phyloP scores from a whole-genome alignment of 2,113 vertebrate genomes.

The Chlamydotis undulata region DNA sequence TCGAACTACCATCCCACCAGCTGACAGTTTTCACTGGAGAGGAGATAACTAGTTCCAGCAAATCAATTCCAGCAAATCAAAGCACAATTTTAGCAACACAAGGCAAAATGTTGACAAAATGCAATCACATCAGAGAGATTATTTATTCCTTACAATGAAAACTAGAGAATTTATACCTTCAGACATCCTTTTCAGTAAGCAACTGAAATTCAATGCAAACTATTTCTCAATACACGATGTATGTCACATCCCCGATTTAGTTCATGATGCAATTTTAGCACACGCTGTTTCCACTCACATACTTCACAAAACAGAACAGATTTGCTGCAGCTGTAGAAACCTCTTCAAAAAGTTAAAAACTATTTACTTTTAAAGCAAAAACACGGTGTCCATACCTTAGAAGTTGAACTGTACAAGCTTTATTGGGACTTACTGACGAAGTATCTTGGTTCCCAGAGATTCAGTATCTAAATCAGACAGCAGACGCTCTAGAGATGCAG shows the following conservation, averaged over 20 bases:
- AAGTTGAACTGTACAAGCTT: slow-evolving; percentile 28
- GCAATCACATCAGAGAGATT: background rate
- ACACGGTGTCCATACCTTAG: background rate
- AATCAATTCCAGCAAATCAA: background rate
- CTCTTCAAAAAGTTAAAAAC: background rate
- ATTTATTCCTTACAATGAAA: background rate
- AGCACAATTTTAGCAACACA: background rate
- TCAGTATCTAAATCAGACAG: background rate
- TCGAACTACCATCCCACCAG: background rate
- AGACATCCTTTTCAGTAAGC: background rate
- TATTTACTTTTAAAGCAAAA: background rate
- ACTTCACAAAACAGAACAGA: background rate
- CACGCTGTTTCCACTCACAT: background rate
- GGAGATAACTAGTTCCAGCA: background rate
- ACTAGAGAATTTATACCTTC: background rate
- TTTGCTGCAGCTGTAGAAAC: background rate
- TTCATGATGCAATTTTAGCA: background rate
- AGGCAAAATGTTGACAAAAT: background rate
- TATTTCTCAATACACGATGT: background rate
- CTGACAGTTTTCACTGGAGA: background rate
- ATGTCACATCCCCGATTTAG: slow-evolving; percentile 18
- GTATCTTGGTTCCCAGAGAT: no score
- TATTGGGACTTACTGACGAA: slow-evolving; percentile 36
- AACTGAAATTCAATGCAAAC: background rate
- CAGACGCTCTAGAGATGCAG: slow-evolving; percentile 18